phyloP scores from a whole-genome alignment of 2,113 vertebrate species.

The Eretmochelys imbricata region DNA sequence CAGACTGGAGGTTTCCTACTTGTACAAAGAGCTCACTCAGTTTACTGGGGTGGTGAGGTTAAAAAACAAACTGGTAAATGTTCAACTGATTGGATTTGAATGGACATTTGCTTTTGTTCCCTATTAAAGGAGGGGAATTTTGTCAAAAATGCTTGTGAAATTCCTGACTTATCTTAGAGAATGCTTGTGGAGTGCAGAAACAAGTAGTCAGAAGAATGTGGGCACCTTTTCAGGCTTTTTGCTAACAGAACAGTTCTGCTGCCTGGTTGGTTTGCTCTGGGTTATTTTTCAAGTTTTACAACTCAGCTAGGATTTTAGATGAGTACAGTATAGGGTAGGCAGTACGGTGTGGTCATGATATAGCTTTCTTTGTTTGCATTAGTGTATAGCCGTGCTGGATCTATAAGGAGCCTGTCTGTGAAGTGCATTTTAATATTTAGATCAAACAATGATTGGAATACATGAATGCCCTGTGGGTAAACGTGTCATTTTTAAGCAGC shows the following conservation, averaged over 20 bases:
- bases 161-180: conserved; percentile 51
- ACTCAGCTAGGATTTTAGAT: conserved; percentile 34
- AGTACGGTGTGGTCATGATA: not conserved
- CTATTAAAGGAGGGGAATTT: not conserved
- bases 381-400: conserved; percentile 23
- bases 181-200: conserved; percentile 36
- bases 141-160: conserved; percentile 37
- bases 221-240: not conserved
- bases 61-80: not conserved
- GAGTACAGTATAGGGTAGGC: not conserved
- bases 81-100: not conserved
- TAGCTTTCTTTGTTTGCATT: conserved; percentile 65
- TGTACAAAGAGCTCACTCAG: not conserved
- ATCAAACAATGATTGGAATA: conserved; percentile 78
- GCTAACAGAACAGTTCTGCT: not conserved
- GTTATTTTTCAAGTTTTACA: conserved; percentile 31
- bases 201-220: not conserved
- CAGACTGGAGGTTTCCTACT: not conserved
- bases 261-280: not conserved
- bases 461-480: conserved; percentile 81
- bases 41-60: accelerated
- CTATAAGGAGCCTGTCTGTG: conserved; percentile 59
- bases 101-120: conserved; percentile 36
- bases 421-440: conserved; percentile 76
- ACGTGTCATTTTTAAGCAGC: conserved; percentile 83